These are phyloP conservation scores for Eupsilia transversa DNA, from an alignment of 2,888 invertebrate species.

Conservation along the genomic window DNA sequence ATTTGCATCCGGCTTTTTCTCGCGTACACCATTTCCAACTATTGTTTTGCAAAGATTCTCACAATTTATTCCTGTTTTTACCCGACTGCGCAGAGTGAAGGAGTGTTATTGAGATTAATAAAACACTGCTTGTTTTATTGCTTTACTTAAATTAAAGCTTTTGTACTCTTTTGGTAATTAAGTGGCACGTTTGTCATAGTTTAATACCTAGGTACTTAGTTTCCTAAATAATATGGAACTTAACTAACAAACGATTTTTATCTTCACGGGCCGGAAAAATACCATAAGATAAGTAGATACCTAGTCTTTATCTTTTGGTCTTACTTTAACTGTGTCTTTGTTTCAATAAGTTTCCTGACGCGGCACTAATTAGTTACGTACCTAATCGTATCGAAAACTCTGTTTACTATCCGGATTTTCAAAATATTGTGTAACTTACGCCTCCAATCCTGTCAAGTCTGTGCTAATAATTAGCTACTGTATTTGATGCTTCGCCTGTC, in stretches of 20 bases:
- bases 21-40: conserved; percentile 89
- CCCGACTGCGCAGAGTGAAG: conserved; percentile 81
- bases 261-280: neutral
- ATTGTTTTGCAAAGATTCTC: conserved; percentile 90
- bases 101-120: conserved; percentile 85
- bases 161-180: conserved; percentile 72
- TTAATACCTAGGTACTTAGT: neutral
- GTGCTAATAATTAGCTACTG: neutral
- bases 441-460: too few species aligned
- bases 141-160: conserved; percentile 80
- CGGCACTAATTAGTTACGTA: too few species aligned
- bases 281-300: too few species aligned
- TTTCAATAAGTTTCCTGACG: too few species aligned
- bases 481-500: neutral
- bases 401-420: too few species aligned
- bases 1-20: conserved; percentile 91
- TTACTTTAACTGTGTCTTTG: too few species aligned
- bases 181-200: conserved; percentile 58
- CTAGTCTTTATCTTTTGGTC: too few species aligned
- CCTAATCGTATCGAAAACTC: too few species aligned
- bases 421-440: too few species aligned
- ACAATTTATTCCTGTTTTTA: conserved; percentile 90
- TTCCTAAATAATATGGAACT: neutral
- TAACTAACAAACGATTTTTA: neutral
- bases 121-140: conserved; percentile 81